These are phyloP conservation scores for Carettochelys insculpta DNA, from an alignment of 2,113 vertebrate genomes.

Conservation along the genomic window DNA sequence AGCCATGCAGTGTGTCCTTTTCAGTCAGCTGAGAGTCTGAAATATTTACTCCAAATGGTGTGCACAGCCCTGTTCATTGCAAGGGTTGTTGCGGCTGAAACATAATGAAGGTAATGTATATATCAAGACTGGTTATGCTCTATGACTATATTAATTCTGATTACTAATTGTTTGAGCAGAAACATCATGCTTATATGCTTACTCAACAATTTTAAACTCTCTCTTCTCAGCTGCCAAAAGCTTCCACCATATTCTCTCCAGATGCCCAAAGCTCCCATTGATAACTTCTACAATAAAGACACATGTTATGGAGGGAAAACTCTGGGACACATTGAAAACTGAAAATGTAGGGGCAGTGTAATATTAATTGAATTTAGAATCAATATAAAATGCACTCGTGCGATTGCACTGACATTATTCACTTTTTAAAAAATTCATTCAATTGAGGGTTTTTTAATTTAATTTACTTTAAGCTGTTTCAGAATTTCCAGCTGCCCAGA, in stretches of 20 bases:
- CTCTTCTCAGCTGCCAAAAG: not conserved
- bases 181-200: not conserved
- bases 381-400: too few relatives aligned
- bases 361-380: not conserved
- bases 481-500: too few relatives aligned
- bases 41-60: not conserved
- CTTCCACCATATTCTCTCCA: not conserved
- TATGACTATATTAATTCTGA: too few relatives aligned
- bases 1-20: not conserved
- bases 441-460: not conserved
- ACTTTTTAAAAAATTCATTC: not conserved
- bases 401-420: not conserved
- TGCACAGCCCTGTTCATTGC: not conserved
- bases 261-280: not conserved
- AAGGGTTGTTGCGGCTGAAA: not conserved
- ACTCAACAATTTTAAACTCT: not conserved
- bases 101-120: not conserved
- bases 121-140: not conserved
- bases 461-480: not conserved
- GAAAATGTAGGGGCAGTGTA: too few relatives aligned
- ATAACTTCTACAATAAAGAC: too few relatives aligned
- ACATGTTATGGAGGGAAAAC: too few relatives aligned
- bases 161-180: not conserved
- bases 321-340: too few relatives aligned
- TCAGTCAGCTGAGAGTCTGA: not conserved